A percentile compares a stretch with the other conserved stretches of the same genome.
Evolutionary conservation across 2,888 invertebrate genomes (phyloP).

Genomic region (Epinotia ramella): DNA sequence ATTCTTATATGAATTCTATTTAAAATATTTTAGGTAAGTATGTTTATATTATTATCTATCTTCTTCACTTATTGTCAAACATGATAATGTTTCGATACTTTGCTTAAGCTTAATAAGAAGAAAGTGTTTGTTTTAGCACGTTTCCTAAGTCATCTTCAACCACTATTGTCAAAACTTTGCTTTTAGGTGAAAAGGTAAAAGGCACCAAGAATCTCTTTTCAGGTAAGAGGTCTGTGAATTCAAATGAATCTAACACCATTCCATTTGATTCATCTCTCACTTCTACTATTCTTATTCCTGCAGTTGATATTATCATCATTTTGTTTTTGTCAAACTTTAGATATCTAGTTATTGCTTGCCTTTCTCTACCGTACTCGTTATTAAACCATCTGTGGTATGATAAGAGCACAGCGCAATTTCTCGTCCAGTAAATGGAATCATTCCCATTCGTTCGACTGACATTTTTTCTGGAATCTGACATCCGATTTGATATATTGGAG

Average conservation of each 20-base stretch:
- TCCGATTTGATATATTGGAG: constrained; percentile 77
- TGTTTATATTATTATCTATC: constrained; percentile 49
- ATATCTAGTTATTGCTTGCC: constrained; percentile 82
- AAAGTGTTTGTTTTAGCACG: constrained; percentile 87
- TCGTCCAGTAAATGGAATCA: constrained; percentile 86
- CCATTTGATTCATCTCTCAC: constrained; percentile 86
- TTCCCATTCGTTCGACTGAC: constrained; percentile 74
- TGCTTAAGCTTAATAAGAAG: constrained; percentile 73
- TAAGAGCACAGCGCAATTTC: constrained; percentile 87
- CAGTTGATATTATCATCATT: constrained; percentile 86
- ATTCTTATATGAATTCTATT: constrained; percentile 35
- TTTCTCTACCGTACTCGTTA: constrained; percentile 82
- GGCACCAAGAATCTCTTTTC: constrained; percentile 86
- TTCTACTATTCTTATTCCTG: constrained; percentile 88
- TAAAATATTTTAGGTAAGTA: constrained; percentile 31
- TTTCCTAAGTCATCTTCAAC: constrained; percentile 89
- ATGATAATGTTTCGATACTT: constrained; percentile 54
- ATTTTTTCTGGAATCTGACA: constrained; percentile 78
- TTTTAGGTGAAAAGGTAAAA: constrained; percentile 79
- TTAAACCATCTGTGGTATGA: constrained; percentile 87
- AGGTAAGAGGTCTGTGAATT: constrained; percentile 85
- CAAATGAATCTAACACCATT: constrained; percentile 87
- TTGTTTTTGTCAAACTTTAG: constrained; percentile 84
- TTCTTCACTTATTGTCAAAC: constrained; percentile 72
- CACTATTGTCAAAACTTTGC: constrained; percentile 84